Evolutionary conservation across 2,113 vertebrate species (phyloP).

Genomic region (Crypturellus undulatus): DNA sequence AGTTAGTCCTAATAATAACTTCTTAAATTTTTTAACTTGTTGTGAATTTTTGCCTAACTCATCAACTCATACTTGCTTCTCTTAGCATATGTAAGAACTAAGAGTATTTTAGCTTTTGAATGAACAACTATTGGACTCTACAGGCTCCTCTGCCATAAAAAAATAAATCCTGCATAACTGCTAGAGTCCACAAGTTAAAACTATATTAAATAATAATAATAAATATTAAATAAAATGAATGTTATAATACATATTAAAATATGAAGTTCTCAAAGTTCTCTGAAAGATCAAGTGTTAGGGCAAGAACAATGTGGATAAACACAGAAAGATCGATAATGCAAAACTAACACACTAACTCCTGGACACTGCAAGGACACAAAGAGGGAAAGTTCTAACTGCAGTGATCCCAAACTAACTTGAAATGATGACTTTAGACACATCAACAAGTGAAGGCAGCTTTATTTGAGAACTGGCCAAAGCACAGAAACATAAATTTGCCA

Average conservation of each 20-base stretch:
- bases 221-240: too few relatives aligned
- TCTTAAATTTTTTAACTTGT: not conserved
- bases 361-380: not conserved
- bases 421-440: not conserved
- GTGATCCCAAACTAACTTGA: not conserved
- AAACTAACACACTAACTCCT: not conserved
- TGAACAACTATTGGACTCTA: not conserved
- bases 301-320: not conserved
- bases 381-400: not conserved
- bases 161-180: not conserved
- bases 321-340: not conserved
- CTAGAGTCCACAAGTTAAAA: not conserved
- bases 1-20: too few relatives aligned
- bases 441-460: fast-evolving
- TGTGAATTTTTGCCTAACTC: not conserved
- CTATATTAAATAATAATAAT: too few relatives aligned
- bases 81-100: not conserved
- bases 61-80: not conserved
- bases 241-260: too few relatives aligned
- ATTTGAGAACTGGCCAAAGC: not conserved
- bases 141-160: not conserved
- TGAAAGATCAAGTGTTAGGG: not conserved
- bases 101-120: not conserved
- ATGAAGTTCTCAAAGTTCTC: not conserved
- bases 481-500: not conserved